These are phyloP conservation scores for Lysiphlebus fabarum DNA, from an alignment of 1,140 invertebrate genomes.

Conservation along the genomic window DNA sequence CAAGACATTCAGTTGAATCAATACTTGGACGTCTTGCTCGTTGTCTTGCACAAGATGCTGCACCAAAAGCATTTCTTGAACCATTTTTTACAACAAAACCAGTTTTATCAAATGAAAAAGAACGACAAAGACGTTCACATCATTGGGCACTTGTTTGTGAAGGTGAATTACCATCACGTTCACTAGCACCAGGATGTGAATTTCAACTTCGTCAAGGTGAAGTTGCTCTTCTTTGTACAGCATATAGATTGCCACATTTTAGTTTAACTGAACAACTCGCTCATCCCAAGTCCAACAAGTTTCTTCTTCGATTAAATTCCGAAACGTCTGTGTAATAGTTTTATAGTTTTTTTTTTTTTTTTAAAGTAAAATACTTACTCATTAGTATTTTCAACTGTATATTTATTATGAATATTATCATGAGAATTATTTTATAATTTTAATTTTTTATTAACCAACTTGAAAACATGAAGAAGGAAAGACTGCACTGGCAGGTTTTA, in stretches of 20 bases:
- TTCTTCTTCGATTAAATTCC: constrained; percentile 89
- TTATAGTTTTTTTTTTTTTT: not conserved
- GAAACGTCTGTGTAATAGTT: constrained; percentile 86
- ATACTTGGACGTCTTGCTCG: constrained; percentile 83
- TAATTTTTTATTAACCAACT: no score
- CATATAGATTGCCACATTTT: constrained; percentile 85
- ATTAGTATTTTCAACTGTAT: no score
- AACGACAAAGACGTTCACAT: constrained; percentile 68
- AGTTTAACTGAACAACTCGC: constrained; percentile 92
- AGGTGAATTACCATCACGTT: constrained; percentile 75
- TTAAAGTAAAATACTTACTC: no score
- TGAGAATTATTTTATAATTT: no score
- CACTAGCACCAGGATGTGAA: constrained; percentile 73
- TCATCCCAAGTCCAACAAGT: constrained; percentile 93
- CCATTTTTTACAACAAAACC: constrained; percentile 78
- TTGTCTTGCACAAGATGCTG: constrained; percentile 88
- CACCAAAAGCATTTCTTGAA: constrained; percentile 90
- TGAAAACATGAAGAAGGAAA: not conserved
- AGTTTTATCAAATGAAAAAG: constrained; percentile 77
- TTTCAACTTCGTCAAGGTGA: constrained; percentile 94
- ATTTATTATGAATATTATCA: no score
- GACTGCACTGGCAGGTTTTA: not conserved
- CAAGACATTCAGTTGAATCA: constrained; percentile 88
- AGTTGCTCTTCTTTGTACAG: constrained; percentile 83
- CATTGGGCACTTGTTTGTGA: constrained; percentile 94